Percentiles rank a stretch among this genome's conserved stretches.
Evolutionary conservation across 2,113 vertebrate genomes (phyloP).

Genomic region (Brienomyrus brachyistius): DNA sequence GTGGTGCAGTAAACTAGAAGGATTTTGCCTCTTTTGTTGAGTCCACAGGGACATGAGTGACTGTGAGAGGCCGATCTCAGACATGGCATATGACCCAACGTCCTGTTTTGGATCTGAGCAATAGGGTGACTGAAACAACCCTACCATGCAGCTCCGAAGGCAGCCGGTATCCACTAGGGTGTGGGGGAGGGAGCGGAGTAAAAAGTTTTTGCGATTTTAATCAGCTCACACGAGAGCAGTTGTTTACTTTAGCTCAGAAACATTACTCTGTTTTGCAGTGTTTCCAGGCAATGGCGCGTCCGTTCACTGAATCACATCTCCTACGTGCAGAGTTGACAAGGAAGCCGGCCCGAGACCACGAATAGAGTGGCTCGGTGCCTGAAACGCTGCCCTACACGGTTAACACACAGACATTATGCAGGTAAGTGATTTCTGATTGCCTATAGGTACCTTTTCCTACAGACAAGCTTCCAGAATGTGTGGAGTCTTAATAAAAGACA

Average conservation of each 20-base stretch:
- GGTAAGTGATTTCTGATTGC: not conserved
- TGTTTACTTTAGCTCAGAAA: not conserved
- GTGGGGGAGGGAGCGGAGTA: not conserved
- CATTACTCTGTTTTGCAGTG: not conserved
- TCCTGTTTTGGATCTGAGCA: not conserved
- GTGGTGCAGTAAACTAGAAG: slow-evolving; percentile 26
- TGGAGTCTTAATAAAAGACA: not conserved
- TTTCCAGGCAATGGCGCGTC: not conserved
- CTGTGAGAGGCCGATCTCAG: not conserved
- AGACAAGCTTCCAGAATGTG: not conserved
- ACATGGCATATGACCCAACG: not conserved
- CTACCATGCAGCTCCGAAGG: not conserved
- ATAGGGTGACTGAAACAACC: not conserved
- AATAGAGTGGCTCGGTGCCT: not conserved
- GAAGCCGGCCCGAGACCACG: not conserved
- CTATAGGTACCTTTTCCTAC: not conserved
- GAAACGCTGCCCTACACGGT: too few species aligned
- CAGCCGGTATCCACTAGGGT: not conserved
- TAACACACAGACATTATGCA: not conserved
- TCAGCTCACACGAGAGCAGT: not conserved
- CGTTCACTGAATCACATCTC: not conserved
- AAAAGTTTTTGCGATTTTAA: not conserved
- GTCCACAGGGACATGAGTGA: slow-evolving; percentile 25
- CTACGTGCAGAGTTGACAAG: not conserved
- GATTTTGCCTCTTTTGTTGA: slow-evolving; percentile 20